phyloP scores from a whole-genome alignment of 2,888 invertebrate species.

The Priocnemis perturbator region DNA sequence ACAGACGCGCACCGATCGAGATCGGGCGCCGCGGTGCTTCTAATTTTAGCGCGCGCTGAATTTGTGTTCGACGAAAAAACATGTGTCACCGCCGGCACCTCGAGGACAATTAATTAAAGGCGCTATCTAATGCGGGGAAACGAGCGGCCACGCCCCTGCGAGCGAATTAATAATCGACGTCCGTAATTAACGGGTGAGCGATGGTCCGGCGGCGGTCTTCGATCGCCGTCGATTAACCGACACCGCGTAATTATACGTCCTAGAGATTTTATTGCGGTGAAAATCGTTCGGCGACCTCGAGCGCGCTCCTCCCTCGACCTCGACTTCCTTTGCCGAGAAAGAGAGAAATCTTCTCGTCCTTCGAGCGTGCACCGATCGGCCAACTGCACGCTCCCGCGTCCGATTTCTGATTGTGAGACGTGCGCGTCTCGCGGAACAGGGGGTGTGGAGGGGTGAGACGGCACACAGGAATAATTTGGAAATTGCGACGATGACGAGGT shows the following conservation, averaged over 20 bases:
- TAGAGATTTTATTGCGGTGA: constrained; percentile 42
- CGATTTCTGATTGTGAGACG: too few relatives aligned
- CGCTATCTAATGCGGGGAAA: constrained; percentile 58
- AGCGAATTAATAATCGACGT: constrained; percentile 68
- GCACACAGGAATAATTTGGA: too few relatives aligned
- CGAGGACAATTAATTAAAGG: constrained; percentile 64
- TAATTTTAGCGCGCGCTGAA: too few relatives aligned
- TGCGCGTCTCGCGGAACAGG: too few relatives aligned
- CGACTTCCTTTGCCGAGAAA: neutral
- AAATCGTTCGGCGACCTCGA: constrained; percentile 33
- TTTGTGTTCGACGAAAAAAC: neutral
- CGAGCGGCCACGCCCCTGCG: constrained; percentile 57
- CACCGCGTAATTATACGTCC: constrained; percentile 49
- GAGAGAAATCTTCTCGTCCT: neutral
- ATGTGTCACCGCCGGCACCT: constrained; percentile 21
- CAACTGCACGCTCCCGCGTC: too few relatives aligned
- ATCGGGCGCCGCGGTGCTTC: too few relatives aligned
- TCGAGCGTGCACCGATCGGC: too few relatives aligned
- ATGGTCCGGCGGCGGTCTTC: constrained; percentile 45
- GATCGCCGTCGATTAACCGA: constrained; percentile 62
- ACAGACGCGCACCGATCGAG: too few relatives aligned
- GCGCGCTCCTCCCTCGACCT: constrained; percentile 8
- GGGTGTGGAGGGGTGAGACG: too few relatives aligned
- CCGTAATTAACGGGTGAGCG: constrained; percentile 66
- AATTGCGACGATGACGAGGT: too few relatives aligned